phyloP scores from a whole-genome alignment of 1,140 invertebrate species.

The Calosoma granatense region DNA sequence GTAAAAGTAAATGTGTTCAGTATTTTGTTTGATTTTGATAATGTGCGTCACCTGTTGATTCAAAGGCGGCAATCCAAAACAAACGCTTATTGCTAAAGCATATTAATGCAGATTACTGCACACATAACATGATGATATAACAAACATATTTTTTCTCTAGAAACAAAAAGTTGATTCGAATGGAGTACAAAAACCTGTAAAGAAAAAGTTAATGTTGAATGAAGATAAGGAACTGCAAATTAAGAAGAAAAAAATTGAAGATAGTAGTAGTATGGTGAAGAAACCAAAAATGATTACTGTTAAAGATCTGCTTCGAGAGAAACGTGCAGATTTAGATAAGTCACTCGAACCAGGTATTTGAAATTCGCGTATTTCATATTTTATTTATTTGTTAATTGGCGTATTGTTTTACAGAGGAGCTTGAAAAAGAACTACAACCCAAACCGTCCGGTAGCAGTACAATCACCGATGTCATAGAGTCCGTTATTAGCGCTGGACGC shows the following conservation, averaged over 20 bases:
- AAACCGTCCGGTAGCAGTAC: neutral
- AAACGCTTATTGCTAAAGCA: no score
- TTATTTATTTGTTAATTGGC: no score
- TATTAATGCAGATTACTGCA: no score
- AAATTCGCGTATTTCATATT: no score
- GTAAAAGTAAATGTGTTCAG: neutral
- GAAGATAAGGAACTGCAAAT: slow-evolving; percentile 33
- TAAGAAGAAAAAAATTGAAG: slow-evolving; percentile 32
- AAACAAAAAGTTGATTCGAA: slow-evolving; percentile 33
- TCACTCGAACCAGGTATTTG: slow-evolving; percentile 19
- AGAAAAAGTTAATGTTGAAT: slow-evolving; percentile 29
- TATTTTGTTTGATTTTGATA: neutral
- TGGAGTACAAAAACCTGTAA: slow-evolving; percentile 32
- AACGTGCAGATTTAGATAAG: slow-evolving; percentile 30
- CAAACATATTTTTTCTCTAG: slow-evolving; percentile 25
- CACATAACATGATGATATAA: no score
- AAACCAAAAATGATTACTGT: slow-evolving; percentile 29
- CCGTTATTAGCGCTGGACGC: slow-evolving; percentile 41
- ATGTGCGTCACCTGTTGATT: neutral
- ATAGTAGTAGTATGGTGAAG: slow-evolving; percentile 26
- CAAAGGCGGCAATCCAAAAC: no score
- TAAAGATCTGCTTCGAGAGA: slow-evolving; percentile 31
- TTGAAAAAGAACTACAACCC: neutral
- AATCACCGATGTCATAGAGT: slow-evolving; percentile 42
- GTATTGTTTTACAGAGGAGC: no score